Conservation (phyloP, 2,113 vertebrate species). For the Rhinolophus ferrumequinum region DNA sequence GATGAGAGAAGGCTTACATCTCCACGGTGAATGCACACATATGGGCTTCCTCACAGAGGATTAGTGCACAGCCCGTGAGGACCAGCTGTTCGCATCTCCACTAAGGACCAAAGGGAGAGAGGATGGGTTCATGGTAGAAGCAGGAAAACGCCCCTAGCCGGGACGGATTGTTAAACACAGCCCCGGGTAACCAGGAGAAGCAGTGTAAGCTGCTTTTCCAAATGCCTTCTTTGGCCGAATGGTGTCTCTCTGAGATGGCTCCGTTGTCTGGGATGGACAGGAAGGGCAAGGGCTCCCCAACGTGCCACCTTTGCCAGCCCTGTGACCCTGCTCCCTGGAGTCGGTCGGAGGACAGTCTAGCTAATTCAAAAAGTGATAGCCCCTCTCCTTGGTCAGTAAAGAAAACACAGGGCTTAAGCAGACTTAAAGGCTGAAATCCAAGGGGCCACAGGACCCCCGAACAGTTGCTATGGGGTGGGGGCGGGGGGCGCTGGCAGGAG, state of each 20-base stretch:
- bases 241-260: not conserved
- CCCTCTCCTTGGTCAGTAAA: not conserved
- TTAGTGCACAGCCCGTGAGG: not conserved
- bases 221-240: not conserved
- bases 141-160: not conserved
- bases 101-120: not conserved
- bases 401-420: not conserved
- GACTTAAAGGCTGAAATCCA: not conserved
- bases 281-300: not conserved
- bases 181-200: not conserved
- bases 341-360: not conserved
- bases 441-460: too few species aligned
- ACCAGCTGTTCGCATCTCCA: not conserved
- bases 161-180: not conserved
- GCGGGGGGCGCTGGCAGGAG: accelerated
- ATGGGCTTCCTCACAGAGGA: not conserved
- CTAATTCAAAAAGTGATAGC: not conserved
- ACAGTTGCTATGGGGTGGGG: accelerated
- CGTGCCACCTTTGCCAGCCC: too few species aligned
- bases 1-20: not conserved
- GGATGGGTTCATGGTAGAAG: not conserved
- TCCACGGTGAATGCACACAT: not conserved
- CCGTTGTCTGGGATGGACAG: not conserved
- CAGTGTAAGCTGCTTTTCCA: not conserved
- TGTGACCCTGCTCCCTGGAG: not conserved